Percentiles rank a stretch among this genome's conserved stretches.
phyloP scores from a whole-genome alignment of 2,113 vertebrate genomes.

The Aleadryas rufinucha region DNA sequence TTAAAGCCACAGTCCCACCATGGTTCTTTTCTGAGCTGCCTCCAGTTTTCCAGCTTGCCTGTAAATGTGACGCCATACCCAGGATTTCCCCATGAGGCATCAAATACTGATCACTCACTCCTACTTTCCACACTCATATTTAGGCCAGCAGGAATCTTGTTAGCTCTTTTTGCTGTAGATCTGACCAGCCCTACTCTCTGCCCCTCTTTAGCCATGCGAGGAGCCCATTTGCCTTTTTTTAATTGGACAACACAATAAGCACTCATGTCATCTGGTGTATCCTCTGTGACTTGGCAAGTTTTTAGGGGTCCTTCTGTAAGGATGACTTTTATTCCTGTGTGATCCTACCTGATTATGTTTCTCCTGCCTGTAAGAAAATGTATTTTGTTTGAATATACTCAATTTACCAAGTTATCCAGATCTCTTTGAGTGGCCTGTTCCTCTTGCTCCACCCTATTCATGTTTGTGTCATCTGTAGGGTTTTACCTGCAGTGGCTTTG shows the following conservation, averaged over 20 bases:
- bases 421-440: neutral
- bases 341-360: neutral
- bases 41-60: neutral
- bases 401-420: neutral
- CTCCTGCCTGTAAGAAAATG: neutral
- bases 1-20: neutral
- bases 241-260: neutral
- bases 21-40: neutral
- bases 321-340: neutral
- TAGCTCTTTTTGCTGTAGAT: neutral
- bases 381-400: neutral
- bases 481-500: neutral
- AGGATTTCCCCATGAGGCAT: neutral
- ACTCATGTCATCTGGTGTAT: neutral
- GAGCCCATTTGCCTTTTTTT: neutral
- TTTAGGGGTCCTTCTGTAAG: neutral
- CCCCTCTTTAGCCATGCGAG: neutral
- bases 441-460: neutral
- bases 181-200: neutral
- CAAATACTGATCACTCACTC: neutral
- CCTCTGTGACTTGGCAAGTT: neutral
- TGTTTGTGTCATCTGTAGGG: neutral
- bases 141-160: neutral
- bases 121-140: neutral
- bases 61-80: fast-evolving